Base-by-base conservation (phyloP, 2,113 vertebrate genomes). In the Lophotis ruficrista region DNA sequence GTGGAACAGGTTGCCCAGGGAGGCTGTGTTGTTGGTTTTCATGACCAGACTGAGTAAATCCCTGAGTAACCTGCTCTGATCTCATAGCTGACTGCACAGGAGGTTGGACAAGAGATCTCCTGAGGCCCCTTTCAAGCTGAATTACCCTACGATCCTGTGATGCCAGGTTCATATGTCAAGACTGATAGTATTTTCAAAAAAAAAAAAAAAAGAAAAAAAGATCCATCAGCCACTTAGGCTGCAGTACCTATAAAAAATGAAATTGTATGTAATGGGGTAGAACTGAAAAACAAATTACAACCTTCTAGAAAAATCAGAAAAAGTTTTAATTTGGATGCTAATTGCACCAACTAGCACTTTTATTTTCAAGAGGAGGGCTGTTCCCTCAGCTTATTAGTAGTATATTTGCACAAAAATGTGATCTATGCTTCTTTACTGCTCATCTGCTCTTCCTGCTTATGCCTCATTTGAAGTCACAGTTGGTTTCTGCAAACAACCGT, bases 351-450 rank as follows among this genome's bases (percentile, higher is more conserved):
- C n/a, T 45, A 73, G 16, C 5, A 6, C 64, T 31, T 83, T 94
- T 88, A 66, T 88, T 89, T 93, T 92, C 68, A 90, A 93, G 66
- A 79, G 30, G 6, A 38, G 22, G 66, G 31, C 48, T 65, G 50
- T 66, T 78, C 43, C 54, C 70, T 64, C 51, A 37, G 62, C 8
- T 92, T 97, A 83, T 94, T 92, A 92, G 71, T 51, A 82, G 58
- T n/a, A 35, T 73, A 94, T 95, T 94, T 97, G 79, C 91, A 97
- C 94, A 70, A 82, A 89, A 96, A 87, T 48, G 54, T 82, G 83
- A 87, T 95, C 61, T 87, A 35, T 86, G 81, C n/a, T 94, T 82
- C 78, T 87, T 94, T 61, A 85, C 33, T 48, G 38, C 37, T 84
- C 80, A 89, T 90, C 58, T 82, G 80, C 56, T 96, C 48, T 69